Conservation (phyloP, 2,888 invertebrate genomes). For the Tiliacea citrago region DNA sequence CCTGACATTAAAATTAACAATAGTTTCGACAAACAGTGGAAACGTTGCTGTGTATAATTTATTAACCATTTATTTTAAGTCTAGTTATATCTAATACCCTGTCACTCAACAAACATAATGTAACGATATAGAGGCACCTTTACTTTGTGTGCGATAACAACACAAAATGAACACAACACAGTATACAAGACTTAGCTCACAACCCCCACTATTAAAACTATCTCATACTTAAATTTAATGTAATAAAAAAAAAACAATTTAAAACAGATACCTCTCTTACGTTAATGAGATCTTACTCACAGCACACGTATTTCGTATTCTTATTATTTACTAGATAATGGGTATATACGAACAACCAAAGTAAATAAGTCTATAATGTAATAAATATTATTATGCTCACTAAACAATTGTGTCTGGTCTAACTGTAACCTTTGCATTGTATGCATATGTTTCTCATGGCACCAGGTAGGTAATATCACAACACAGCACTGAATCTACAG, state of each 20-base stretch:
- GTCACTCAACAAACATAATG: conserved; percentile 60
- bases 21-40: conserved; percentile 44
- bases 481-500: conserved; percentile 56
- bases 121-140: conserved; percentile 48
- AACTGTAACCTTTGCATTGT: conserved; percentile 54
- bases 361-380: conserved; percentile 64
- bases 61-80: conserved; percentile 41
- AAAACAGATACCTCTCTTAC: conserved; percentile 67
- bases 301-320: conserved; percentile 77
- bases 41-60: conserved; percentile 43
- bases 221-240: conserved; percentile 36
- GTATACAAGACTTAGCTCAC: conserved; percentile 53
- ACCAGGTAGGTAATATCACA: conserved; percentile 74
- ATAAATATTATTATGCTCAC: conserved; percentile 58
- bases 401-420: conserved; percentile 47
- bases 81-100: conserved; percentile 70
- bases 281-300: conserved; percentile 86
- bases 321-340: conserved; percentile 48
- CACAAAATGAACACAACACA: conserved; percentile 52
- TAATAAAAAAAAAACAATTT: conserved; percentile 41
- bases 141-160: conserved; percentile 53
- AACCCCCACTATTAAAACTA: conserved; percentile 55
- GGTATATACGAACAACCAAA: conserved; percentile 62
- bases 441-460: conserved; percentile 74
- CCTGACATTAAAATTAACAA: conserved; percentile 21